Base-by-base conservation (phyloP, 2,888 invertebrate species). In the Pantelozetes paolii region DNA sequence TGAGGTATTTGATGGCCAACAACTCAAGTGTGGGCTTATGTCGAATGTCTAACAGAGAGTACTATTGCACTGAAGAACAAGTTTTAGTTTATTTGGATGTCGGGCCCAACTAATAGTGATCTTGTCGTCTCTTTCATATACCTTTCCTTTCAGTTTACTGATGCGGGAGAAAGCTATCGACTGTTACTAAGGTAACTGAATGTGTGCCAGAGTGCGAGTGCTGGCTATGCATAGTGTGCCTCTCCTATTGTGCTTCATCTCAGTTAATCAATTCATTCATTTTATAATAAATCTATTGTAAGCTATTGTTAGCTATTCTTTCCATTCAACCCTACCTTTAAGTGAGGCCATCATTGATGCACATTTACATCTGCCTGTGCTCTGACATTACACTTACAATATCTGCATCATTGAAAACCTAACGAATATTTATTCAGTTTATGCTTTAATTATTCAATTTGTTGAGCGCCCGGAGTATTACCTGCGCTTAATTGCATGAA, bases 221-320 rank as follows among this genome's bases (percentile, higher is more conserved):
- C n/a, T n/a, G n/a, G n/a, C n/a, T n/a, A 54, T 54, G 18, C 54
- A 54, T 54, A 20, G 23, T 18, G 9, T 54, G 54, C 54, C 23
- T 54, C 18, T 13, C 45, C 3, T 54, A 5, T 9, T 2, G 23
- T 54, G n/a, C 20, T 54, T n/a, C 54, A 18, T 23, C 23, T n/a
- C 45, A 18, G 8, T 54, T 54, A 54, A 54, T 54, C 54, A 54
- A n/a, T n/a, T n/a, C n/a, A 54, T 54, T 54, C 54, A 54, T 54
- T 54, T 54, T 54, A 54, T 54, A 54, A 54, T 54, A 54, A 54
- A 54, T 54, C 54, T 54, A 54, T 54, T 54, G 54, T 54, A n/a
- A n/a, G n/a, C n/a, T n/a, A n/a, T n/a, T n/a, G n/a, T 54, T 23
- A 54, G 54, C 54, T 20, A 54, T 54, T 54, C 54, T 54, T 54